Evolutionary conservation across 2,888 invertebrate species (phyloP), one percentile per base, ranked within the genome.

Genomic region (Nemapogon koenigi): DNA sequence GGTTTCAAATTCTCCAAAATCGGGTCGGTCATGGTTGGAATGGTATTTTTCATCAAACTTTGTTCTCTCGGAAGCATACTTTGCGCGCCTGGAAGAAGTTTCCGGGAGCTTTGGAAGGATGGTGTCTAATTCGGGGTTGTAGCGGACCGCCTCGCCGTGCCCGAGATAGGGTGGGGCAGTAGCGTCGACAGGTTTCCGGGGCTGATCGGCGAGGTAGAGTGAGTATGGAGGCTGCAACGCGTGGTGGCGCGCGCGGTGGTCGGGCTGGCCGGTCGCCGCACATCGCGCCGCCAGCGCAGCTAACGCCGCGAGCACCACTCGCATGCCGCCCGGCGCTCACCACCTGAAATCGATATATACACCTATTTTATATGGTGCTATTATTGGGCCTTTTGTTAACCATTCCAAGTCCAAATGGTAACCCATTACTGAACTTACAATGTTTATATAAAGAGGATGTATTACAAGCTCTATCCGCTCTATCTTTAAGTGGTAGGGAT

Each of bases 131-230:
- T 81, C 81, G 15, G 81, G 78, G 55, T 81, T 80, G 51, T 81
- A 79, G 42, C 81, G 70, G 46, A 81, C 81, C 43, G 79, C 72
- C 53, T 81, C 81, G 49, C 81, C 81, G 50, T 81, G 81, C 43
- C 81, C 81, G 48, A 65, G 69, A 53, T 81, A 82, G 44, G 78
- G 76, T 51, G 73, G 66, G n/a, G 68, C 63, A 32, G 64, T 69
- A 38, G 58, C 62, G n/a, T n/a, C n/a, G n/a, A n/a, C n/a, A 36
- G 64, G 64, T 14, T 33, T 33, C 3, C 49, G 59, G 13, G 37
- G 37, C 26, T 35, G 35, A 15, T 37, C 37, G 13, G 28, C 68
- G 56, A 65, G 69, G 55, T 65, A 68, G 36, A 52, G 54, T 40
- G 67, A 55, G 14, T 25, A 16, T n/a, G 37, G 27, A 14, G 35